Conservation (phyloP, 2,888 invertebrate genomes). For the Sphaerophoria rueppellii region DNA sequence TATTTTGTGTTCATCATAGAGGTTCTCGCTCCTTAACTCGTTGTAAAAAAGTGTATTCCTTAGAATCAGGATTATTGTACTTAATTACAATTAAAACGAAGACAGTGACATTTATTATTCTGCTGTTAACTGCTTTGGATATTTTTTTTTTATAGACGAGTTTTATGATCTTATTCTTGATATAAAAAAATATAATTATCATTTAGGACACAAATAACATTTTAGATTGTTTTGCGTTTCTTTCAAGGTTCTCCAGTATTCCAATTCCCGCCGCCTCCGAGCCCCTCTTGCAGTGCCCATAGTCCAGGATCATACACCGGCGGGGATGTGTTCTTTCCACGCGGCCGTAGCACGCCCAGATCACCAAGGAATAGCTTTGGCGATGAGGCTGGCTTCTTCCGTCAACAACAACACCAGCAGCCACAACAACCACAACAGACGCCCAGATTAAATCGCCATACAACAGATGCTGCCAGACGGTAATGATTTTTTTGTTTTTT, state of each 20-base stretch:
- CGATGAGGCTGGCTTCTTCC: slow-evolving; percentile 80
- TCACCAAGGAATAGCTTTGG: slow-evolving; percentile 80
- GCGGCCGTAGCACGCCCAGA: slow-evolving; percentile 77
- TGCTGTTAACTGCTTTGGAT: slow-evolving; percentile 10
- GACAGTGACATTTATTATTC: slow-evolving; percentile 35
- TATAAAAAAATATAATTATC: slow-evolving; percentile 15
- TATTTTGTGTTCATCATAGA: background rate
- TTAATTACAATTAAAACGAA: slow-evolving; percentile 66
- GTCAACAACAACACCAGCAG: slow-evolving; percentile 76
- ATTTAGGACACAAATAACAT: slow-evolving; percentile 22
- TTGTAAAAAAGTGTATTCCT: slow-evolving; percentile 47
- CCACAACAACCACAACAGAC: slow-evolving; percentile 71
- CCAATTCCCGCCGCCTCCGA: slow-evolving; percentile 81
- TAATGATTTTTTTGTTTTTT: slow-evolving; percentile 72
- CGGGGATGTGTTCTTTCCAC: slow-evolving; percentile 81
- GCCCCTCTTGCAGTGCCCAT: slow-evolving; percentile 80
- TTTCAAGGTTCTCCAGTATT: slow-evolving; percentile 80
- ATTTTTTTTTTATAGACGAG: slow-evolving; percentile 6
- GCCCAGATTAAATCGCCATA: slow-evolving; percentile 77
- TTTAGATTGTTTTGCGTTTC: slow-evolving; percentile 32
- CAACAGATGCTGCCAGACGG: slow-evolving; percentile 81
- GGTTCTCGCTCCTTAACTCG: slow-evolving; percentile 14
- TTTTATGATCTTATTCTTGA: slow-evolving; percentile 1
- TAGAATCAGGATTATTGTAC: slow-evolving; percentile 65
- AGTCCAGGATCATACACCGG: slow-evolving; percentile 78